phyloP scores from a whole-genome alignment of 2,888 invertebrate species.

The Andrena praecox region DNA sequence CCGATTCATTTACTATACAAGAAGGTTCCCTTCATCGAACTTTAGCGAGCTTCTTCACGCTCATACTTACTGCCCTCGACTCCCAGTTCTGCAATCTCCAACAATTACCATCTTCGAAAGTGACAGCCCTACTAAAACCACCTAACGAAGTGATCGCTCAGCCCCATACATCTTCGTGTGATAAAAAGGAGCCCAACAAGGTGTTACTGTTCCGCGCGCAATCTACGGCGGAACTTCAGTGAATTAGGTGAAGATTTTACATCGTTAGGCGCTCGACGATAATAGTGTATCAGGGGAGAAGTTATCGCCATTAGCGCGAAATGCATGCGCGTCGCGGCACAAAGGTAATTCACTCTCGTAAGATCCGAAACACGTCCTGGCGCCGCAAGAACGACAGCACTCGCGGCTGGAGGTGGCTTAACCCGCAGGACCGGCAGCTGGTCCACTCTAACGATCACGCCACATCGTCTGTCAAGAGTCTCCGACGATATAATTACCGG shows the following conservation, averaged over 20 bases:
- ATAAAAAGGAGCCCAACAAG: background rate
- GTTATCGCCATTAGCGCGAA: conserved; percentile 73
- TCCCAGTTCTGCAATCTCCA: too few relatives aligned
- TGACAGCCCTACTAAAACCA: too few relatives aligned
- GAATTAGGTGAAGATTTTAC: conserved; percentile 35
- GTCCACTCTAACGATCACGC: conserved; percentile 59
- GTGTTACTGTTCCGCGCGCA: background rate
- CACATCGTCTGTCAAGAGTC: conserved; percentile 55
- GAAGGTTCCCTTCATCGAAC: too few relatives aligned
- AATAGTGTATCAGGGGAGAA: conserved; percentile 41
- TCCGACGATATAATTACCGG: conserved; percentile 60
- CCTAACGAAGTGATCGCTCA: too few relatives aligned
- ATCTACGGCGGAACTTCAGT: background rate
- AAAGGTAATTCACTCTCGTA: conserved; percentile 73
- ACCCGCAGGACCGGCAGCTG: conserved; percentile 8
- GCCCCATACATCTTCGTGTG: too few relatives aligned
- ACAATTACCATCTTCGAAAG: too few relatives aligned
- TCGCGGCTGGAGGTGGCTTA: conserved; percentile 39
- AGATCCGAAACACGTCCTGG: conserved; percentile 57
- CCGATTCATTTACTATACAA: too few relatives aligned
- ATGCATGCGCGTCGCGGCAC: conserved; percentile 73
- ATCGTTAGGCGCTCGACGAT: conserved; percentile 28
- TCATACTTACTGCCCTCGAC: too few relatives aligned
- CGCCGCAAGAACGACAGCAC: conserved; percentile 48
- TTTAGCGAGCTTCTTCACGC: too few relatives aligned